Percentiles rank a stretch among this genome's conserved stretches.
These are phyloP conservation scores for Heliornis fulica DNA, from an alignment of 2,113 vertebrate species.

Conservation along the genomic window DNA sequence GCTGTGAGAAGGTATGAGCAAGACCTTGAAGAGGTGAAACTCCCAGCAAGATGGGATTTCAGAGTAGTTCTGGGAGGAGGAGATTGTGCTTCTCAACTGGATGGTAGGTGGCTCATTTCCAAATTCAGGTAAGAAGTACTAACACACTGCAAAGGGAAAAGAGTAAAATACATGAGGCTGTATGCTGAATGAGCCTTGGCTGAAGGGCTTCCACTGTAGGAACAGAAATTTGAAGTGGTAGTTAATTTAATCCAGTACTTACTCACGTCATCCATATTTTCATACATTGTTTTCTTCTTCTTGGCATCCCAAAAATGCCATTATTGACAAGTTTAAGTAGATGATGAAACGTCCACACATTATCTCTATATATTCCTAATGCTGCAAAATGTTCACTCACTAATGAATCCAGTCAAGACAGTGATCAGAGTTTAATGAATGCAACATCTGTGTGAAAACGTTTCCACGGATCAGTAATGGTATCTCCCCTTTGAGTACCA, in stretches of 20 bases:
- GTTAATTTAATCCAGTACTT: background rate
- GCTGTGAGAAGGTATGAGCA: background rate
- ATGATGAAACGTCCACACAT: background rate
- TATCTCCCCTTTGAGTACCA: background rate
- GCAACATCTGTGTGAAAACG: background rate
- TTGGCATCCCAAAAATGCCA: accelerated
- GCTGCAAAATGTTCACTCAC: background rate
- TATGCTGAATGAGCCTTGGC: background rate
- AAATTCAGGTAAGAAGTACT: background rate
- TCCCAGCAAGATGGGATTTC: background rate
- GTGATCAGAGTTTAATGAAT: background rate
- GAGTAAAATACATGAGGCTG: background rate
- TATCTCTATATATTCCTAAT: background rate
- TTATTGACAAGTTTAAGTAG: background rate
- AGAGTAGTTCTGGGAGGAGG: background rate
- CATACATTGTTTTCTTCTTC: background rate
- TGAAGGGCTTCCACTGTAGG: background rate
- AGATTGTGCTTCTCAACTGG: background rate
- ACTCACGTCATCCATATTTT: background rate
- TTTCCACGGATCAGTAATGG: background rate
- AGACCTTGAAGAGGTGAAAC: background rate
- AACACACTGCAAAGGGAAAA: background rate
- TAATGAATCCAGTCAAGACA: background rate
- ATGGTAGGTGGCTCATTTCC: background rate
- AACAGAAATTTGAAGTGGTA: background rate